These are phyloP conservation scores for Ostrea denselamellosa DNA, from an alignment of 1,140 invertebrate genomes.

Conservation along the genomic window DNA sequence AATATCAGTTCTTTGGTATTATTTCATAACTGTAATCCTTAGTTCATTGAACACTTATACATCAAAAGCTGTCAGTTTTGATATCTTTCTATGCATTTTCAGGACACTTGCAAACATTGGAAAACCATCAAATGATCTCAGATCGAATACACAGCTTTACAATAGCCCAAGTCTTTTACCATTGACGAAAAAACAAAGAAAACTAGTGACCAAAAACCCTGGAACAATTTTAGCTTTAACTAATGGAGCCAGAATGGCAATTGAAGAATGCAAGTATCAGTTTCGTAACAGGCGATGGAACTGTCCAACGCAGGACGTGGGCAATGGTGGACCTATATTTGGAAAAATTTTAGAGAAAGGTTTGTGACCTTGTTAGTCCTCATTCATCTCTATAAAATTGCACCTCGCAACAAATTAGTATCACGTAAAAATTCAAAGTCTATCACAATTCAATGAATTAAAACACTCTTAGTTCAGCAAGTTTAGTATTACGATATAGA, in stretches of 20 bases:
- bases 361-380: conserved; percentile 54
- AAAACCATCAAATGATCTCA: conserved; percentile 68
- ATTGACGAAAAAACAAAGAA: conserved; percentile 74
- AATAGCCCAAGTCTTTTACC: conserved; percentile 73
- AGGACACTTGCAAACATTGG: conserved; percentile 74
- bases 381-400: too few relatives aligned
- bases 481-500: too few relatives aligned
- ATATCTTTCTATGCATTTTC: conserved; percentile 32
- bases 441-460: too few relatives aligned
- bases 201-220: conserved; percentile 74
- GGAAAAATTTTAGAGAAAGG: conserved; percentile 77
- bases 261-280: conserved; percentile 78
- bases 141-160: conserved; percentile 68
- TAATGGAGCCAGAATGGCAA: conserved; percentile 75
- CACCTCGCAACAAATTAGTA: too few relatives aligned
- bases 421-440: too few relatives aligned
- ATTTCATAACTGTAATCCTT: too few relatives aligned
- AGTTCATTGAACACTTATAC: too few relatives aligned
- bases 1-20: too few relatives aligned
- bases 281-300: conserved; percentile 78
- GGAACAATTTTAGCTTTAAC: conserved; percentile 76
- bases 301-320: conserved; percentile 73
- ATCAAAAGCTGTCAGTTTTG: background rate
- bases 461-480: too few relatives aligned
- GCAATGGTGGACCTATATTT: conserved; percentile 73